phyloP scores from a whole-genome alignment of 2,888 invertebrate genomes.

The Camptogramma bilineatum region DNA sequence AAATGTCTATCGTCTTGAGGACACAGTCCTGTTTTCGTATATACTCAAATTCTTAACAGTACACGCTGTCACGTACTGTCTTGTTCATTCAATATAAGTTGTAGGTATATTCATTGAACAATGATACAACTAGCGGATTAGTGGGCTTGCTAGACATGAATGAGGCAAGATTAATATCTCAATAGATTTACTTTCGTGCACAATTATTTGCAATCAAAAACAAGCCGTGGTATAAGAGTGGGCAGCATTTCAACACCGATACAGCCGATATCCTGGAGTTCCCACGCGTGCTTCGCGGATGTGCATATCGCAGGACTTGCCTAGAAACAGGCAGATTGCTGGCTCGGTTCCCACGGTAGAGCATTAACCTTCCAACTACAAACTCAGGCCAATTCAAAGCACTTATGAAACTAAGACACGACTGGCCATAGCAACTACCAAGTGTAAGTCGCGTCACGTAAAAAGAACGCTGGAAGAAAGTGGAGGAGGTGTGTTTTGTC shows the following conservation, averaged over 20 bases:
- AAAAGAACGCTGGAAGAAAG: too few species aligned
- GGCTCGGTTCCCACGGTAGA: slow-evolving; percentile 32
- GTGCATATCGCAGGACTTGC: slow-evolving; percentile 54
- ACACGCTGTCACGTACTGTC: too few species aligned
- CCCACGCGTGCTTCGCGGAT: slow-evolving; percentile 63
- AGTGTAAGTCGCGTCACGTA: too few species aligned
- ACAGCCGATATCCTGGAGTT: slow-evolving; percentile 60
- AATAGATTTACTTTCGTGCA: slow-evolving; percentile 5
- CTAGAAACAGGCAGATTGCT: slow-evolving; percentile 31
- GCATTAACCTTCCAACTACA: slow-evolving; percentile 22
- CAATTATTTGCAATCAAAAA: slow-evolving; percentile 30
- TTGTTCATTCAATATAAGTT: too few species aligned
- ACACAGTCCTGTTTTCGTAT: too few species aligned
- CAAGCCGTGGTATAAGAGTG: slow-evolving; percentile 29
- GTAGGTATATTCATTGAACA: too few species aligned
- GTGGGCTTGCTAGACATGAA: background rate
- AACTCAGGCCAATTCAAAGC: slow-evolving; percentile 11
- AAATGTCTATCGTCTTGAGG: too few species aligned
- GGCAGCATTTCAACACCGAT: slow-evolving; percentile 44
- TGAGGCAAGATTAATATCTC: background rate
- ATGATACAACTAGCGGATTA: background rate
- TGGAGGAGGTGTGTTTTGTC: too few species aligned
- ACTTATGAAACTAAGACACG: background rate
- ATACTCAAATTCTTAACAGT: too few species aligned
- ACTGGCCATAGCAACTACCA: slow-evolving; percentile 1